A percentile compares a stretch with the other conserved stretches of the same genome.
Conservation (phyloP, 2,113 vertebrate species). For the Vulpes vulpes region DNA sequence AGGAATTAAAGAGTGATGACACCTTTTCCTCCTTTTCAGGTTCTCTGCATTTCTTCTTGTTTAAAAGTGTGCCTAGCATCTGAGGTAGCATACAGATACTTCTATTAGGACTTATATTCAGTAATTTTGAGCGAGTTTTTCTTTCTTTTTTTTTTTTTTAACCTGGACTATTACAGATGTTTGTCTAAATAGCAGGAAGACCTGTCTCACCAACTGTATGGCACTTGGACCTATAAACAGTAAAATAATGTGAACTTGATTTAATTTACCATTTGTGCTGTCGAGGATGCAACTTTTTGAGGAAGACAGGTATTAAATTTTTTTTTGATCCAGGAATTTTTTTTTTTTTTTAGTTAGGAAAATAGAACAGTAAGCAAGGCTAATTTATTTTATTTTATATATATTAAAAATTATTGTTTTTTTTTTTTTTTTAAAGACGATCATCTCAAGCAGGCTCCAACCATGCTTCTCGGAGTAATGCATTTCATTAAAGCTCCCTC, state of each 20-base stretch:
- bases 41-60: background rate
- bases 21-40: background rate
- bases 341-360: conserved; percentile 28
- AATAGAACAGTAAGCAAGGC: conserved; percentile 14
- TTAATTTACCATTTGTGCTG: background rate
- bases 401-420: background rate
- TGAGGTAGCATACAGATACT: conserved; percentile 1
- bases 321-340: background rate
- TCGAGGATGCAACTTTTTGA: conserved; percentile 14
- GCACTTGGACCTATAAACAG: conserved; percentile 37
- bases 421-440: background rate
- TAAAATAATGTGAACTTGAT: conserved; percentile 2
- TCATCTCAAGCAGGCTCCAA: background rate
- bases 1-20: conserved; percentile 4
- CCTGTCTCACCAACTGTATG: background rate
- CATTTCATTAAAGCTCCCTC: conserved; percentile 2
- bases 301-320: background rate
- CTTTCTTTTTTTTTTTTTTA: background rate
- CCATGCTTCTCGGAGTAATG: background rate
- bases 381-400: background rate
- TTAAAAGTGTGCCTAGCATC: background rate
- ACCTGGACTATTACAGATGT: background rate
- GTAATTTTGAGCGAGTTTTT: conserved; percentile 17
- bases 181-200: background rate
- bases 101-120: background rate